Percentiles rank a stretch among this genome's conserved stretches.
Evolutionary conservation across 37 sponge, comb jelly and placozoan species (phyloP).

Genomic region (Halichondria panicea): DNA sequence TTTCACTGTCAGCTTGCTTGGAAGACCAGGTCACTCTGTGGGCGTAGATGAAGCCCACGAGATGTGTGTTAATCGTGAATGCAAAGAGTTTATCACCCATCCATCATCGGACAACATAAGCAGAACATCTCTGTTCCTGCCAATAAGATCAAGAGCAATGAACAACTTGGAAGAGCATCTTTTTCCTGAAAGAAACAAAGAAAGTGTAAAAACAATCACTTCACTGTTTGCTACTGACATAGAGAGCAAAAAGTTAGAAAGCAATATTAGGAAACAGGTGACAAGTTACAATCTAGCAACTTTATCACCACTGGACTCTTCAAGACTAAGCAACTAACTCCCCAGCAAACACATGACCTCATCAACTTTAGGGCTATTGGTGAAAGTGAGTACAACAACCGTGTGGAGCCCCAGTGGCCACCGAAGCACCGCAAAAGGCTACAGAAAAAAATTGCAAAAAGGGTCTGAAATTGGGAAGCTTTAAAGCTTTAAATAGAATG

Average conservation of each 20-base stretch:
- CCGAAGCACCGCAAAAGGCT: too few species aligned
- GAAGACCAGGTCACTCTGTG: slow-evolving; percentile 20
- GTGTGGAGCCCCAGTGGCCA: too few species aligned
- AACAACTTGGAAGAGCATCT: slow-evolving; percentile 18
- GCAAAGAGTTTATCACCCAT: not conserved
- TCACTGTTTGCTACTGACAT: slow-evolving; percentile 1
- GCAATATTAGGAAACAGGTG: not conserved
- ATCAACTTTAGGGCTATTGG: too few species aligned
- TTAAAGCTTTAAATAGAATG: too few species aligned
- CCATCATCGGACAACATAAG: slow-evolving; percentile 15
- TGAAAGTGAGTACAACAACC: too few species aligned
- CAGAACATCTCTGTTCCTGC: slow-evolving; percentile 3
- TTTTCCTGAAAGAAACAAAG: slow-evolving; percentile 1
- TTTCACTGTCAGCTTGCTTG: slow-evolving; percentile 12
- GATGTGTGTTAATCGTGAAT: slow-evolving; percentile 25
- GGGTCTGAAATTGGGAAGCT: too few species aligned
- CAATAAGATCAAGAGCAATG: slow-evolving; percentile 2
- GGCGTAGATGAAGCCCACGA: slow-evolving; percentile 48
- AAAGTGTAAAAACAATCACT: not conserved
- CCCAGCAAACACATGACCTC: too few species aligned
- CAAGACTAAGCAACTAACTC: too few species aligned
- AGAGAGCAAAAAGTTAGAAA: not conserved
- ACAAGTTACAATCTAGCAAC: too few species aligned
- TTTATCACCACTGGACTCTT: not conserved
- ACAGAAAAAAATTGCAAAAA: too few species aligned